Percentiles rank a stretch among this genome's conserved stretches.
Evolutionary conservation across 2,113 vertebrate genomes (phyloP).

Genomic region (Leptodactylus fuscus): DNA sequence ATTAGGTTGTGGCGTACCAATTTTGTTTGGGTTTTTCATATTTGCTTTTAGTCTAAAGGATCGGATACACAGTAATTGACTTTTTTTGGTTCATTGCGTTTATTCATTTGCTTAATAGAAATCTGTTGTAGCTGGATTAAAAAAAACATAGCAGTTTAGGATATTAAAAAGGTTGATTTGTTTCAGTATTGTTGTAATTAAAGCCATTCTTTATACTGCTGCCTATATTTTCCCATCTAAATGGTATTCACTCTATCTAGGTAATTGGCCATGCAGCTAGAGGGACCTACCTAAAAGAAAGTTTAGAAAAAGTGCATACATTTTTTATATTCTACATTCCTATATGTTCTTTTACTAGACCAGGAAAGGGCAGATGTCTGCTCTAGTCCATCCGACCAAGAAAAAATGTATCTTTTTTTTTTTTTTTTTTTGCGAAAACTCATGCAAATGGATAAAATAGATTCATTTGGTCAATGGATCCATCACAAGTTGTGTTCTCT

Average conservation of each 20-base stretch:
- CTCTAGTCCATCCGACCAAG: too few species aligned
- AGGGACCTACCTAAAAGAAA: too few species aligned
- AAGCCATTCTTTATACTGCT: neutral
- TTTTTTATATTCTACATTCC: too few species aligned
- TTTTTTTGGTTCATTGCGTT: slow-evolving; percentile 57
- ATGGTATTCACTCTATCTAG: neutral
- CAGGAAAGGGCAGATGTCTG: too few species aligned
- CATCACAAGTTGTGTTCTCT: too few species aligned
- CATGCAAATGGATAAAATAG: too few species aligned
- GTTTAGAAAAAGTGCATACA: too few species aligned
- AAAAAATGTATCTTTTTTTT: too few species aligned
- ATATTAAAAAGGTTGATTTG: slow-evolving; percentile 43
- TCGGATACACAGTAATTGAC: slow-evolving; percentile 41
- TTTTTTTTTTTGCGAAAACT: too few species aligned
- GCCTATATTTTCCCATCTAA: neutral
- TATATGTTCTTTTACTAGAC: too few species aligned
- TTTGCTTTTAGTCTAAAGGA: slow-evolving; percentile 29
- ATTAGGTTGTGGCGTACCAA: slow-evolving; percentile 13
- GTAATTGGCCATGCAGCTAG: neutral
- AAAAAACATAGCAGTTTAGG: neutral
- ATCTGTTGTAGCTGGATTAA: slow-evolving; percentile 1
- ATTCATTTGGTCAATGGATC: too few species aligned
- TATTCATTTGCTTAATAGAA: slow-evolving; percentile 56
- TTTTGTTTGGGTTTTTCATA: slow-evolving; percentile 7
- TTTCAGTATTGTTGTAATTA: slow-evolving; percentile 36